Evolutionary conservation across 37 sponge, comb jelly and placozoan species (phyloP).

Genomic region (Beroe forskalii): DNA sequence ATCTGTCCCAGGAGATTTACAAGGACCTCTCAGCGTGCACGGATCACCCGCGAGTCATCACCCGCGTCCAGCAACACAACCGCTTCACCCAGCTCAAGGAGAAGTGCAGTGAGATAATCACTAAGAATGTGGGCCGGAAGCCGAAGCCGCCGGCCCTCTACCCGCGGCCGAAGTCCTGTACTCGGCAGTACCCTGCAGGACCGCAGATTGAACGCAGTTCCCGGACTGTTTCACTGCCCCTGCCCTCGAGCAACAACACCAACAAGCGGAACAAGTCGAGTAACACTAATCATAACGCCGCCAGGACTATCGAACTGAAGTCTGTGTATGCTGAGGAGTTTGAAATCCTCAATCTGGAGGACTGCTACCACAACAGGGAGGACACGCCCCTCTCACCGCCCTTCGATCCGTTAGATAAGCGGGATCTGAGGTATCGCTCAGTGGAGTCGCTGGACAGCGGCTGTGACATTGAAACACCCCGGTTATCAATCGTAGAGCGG

Average conservation of each 20-base stretch:
- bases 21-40: conserved; percentile 24
- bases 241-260: not conserved
- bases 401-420: not conserved
- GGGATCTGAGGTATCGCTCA: not conserved
- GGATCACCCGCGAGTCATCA: not conserved
- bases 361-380: not conserved
- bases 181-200: not conserved
- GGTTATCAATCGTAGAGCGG: not conserved
- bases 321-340: not conserved
- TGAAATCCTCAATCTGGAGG: conserved; percentile 7
- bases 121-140: not conserved
- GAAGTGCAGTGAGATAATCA: conserved; percentile 46
- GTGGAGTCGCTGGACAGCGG: conserved; percentile 26
- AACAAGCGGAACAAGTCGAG: not conserved
- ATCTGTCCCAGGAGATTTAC: not conserved
- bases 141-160: not conserved
- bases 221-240: not conserved
- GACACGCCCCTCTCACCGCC: not conserved
- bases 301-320: not conserved
- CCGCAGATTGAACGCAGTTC: not conserved
- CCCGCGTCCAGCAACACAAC: conserved; percentile 34
- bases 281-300: not conserved
- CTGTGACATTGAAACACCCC: not conserved
- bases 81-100: conserved; percentile 41
- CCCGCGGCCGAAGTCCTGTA: not conserved